phyloP scores from a whole-genome alignment of 1,140 invertebrate genomes.

The Cydia pomonella region DNA sequence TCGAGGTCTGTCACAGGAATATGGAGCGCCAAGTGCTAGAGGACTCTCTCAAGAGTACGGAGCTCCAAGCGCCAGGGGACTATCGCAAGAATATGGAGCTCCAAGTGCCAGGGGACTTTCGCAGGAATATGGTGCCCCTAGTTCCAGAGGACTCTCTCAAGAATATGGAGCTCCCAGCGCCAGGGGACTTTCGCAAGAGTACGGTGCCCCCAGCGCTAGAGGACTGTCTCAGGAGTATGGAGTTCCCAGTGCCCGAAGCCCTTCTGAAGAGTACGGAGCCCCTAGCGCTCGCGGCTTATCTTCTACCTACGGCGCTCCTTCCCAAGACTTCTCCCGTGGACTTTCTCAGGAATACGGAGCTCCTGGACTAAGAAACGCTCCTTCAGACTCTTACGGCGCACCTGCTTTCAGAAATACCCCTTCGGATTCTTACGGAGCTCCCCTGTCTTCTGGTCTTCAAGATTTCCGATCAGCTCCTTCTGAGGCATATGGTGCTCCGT shows the following conservation, averaged over 20 bases:
- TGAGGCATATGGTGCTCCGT: slow-evolving; percentile 51
- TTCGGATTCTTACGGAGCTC: slow-evolving; percentile 50
- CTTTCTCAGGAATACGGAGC: slow-evolving; percentile 44
- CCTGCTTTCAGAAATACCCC: slow-evolving; percentile 32
- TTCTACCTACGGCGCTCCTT: slow-evolving; percentile 15
- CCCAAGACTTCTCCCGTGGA: slow-evolving; percentile 20
- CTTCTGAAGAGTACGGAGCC: slow-evolving; percentile 41
- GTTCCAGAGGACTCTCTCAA: slow-evolving; percentile 41
- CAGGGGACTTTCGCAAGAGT: slow-evolving; percentile 38
- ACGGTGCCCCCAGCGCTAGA: slow-evolving; percentile 36
- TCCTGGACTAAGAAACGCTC: slow-evolving; percentile 34
- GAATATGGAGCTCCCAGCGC: slow-evolving; percentile 46
- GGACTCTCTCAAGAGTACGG: slow-evolving; percentile 39
- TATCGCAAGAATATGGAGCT: slow-evolving; percentile 50
- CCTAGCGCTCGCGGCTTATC: slow-evolving; percentile 20
- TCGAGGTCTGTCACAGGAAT: slow-evolving; percentile 43
- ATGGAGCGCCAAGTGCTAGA: slow-evolving; percentile 45
- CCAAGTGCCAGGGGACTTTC: slow-evolving; percentile 39
- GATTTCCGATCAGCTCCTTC: slow-evolving; percentile 52
- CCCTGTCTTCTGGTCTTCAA: slow-evolving; percentile 40
- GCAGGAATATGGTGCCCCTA: slow-evolving; percentile 49
- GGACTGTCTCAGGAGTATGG: background rate
- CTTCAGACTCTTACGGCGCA: slow-evolving; percentile 41
- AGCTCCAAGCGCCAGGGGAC: slow-evolving; percentile 38
- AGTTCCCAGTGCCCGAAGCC: slow-evolving; percentile 37